Percentiles rank a stretch among this genome's conserved stretches.
phyloP scores from a whole-genome alignment of 2,797 vertebrate genomes.

The Gadopsis bispinosus region DNA sequence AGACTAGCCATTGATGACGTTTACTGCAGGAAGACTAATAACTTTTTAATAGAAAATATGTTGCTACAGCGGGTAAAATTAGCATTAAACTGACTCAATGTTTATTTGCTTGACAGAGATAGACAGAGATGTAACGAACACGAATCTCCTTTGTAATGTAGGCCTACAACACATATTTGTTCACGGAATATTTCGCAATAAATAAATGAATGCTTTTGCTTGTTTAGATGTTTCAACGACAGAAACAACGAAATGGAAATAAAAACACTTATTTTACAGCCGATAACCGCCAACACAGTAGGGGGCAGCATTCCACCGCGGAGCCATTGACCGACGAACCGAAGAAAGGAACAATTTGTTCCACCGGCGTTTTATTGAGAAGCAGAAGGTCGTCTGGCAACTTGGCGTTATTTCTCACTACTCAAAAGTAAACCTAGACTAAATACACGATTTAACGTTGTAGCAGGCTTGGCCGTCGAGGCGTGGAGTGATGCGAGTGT shows the following conservation, averaged over 20 bases:
- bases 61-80: background rate
- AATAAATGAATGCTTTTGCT: background rate
- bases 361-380: slow-evolving; percentile 75
- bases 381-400: slow-evolving; percentile 77
- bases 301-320: slow-evolving; percentile 44
- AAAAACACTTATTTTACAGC: too few relatives aligned
- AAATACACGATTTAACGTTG: background rate
- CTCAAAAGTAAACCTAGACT: background rate
- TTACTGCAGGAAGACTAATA: too few relatives aligned
- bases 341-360: slow-evolving; percentile 65
- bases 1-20: too few relatives aligned
- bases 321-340: background rate
- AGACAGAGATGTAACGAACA: too few relatives aligned
- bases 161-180: background rate
- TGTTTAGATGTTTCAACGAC: background rate
- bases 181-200: background rate
- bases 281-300: slow-evolving; percentile 17
- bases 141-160: too few relatives aligned
- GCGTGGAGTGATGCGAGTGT: slow-evolving; percentile 44
- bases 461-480: accelerated
- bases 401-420: slow-evolving; percentile 14
- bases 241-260: background rate
- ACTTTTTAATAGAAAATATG: background rate
- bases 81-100: too few relatives aligned
- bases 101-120: too few relatives aligned